Evolutionary conservation across 2,797 vertebrate species (phyloP), one percentile per base, ranked within the genome.

Genomic region (Spinibarbus caldwelli): DNA sequence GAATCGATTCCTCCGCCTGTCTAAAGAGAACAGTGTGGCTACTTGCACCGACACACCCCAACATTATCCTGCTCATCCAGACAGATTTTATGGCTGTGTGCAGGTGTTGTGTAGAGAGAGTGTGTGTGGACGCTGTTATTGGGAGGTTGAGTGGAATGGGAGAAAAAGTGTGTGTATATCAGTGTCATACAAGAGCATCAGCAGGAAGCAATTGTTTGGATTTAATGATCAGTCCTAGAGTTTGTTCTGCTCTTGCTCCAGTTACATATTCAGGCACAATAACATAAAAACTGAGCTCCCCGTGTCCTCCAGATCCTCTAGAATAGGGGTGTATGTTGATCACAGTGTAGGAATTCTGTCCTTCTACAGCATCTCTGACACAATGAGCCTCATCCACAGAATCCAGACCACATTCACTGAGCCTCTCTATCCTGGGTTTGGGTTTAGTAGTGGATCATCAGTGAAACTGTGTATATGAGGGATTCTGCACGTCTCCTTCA

Each of bases 81-180:
- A 71, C 68, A 43, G 68, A 71, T 71, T 43, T 43, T 11, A 43
- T 7, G 2, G 68, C n/a, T n/a, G 36, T 41, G 23, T 71, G 68
- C 38, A 71, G 23, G 68, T 26, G 11, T 38, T 38, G 10, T 68
- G 66, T 12, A 57, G 23, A 57, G 52, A n/a, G 21, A 11, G 38
- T 71, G 68, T 71, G 38, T 43, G 68, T 71, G 68, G 68, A 41
- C 11, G 12, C 38, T 38, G 21, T 71, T 71, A 71, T 43, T 71
- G 68, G 68, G 66, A 68, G 34, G 66, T 38, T 71, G 38, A 71
- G 11, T 71, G 36, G 68, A 41, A 23, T 8, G 68, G 38, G 12
- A 71, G 23, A n/a, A 71, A 71, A 71, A 23, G 68, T 71, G 68
- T 43, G 12, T 71, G 38, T 43, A 71, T 71, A 43, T n/a, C 68